Evolutionary conservation across 2,797 vertebrate genomes (phyloP).

Genomic region (Urosaurus nigricauda): DNA sequence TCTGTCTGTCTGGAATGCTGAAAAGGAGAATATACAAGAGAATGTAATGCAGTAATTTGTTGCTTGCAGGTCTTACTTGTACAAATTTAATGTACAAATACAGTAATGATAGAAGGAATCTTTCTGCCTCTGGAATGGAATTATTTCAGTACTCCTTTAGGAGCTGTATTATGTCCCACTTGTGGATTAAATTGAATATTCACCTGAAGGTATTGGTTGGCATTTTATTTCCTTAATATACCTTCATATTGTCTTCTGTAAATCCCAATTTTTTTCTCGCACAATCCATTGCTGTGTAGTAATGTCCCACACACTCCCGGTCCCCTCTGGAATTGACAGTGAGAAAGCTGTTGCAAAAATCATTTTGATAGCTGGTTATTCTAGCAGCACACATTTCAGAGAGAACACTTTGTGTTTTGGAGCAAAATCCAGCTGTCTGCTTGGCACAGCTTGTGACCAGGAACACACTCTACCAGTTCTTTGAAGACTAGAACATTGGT

Average conservation of each 20-base stretch:
- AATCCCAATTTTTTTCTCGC: background rate
- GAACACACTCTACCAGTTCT: slow-evolving; percentile 43
- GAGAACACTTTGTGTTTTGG: slow-evolving; percentile 36
- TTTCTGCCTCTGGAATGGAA: background rate
- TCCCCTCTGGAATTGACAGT: background rate
- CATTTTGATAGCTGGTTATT: slow-evolving; percentile 1
- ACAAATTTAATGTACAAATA: background rate
- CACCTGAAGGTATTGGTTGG: background rate
- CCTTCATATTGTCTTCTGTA: background rate
- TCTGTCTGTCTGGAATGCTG: background rate
- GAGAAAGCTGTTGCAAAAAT: slow-evolving; percentile 37
- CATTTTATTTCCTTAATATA: background rate
- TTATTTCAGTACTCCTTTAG: background rate
- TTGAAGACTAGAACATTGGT: background rate
- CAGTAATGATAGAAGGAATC: background rate
- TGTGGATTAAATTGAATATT: background rate
- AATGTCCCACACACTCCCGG: slow-evolving; percentile 9
- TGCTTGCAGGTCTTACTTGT: background rate
- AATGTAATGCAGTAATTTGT: background rate
- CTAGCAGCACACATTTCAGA: slow-evolving; percentile 22
- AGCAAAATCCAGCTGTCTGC: slow-evolving; percentile 29
- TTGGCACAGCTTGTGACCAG: slow-evolving; percentile 27
- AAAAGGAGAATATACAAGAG: background rate
- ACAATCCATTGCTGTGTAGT: background rate
- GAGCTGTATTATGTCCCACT: background rate